Base-by-base conservation (phyloP, 2,113 vertebrate genomes). In the Rhinoptilus africanus region DNA sequence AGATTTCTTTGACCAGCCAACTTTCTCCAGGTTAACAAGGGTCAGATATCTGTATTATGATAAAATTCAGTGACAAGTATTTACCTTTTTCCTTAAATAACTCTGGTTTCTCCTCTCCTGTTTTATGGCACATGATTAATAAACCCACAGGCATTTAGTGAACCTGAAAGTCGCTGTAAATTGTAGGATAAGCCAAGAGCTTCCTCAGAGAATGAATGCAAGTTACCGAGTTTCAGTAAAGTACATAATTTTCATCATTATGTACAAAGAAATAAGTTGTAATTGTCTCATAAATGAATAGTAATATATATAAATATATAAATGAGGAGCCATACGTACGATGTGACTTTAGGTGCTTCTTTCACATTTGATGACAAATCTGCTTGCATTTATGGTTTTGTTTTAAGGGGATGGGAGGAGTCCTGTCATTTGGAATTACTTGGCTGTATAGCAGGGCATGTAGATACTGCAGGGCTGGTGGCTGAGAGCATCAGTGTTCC, bases 341-440 rank as follows among this genome's bases (percentile, higher is more conserved):
- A 9, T 14, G 3, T 54, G 28, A 45, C 34, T 57, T 39, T 6
- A 63, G 51, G 18, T 67, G 34, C 12, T 80, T 39, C 24, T 88
- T 76, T 60, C 27, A 69, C 14, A 10, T 1, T 1, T 8, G 35
- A 43, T 51, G 72, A 45, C 45, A 95, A 41, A 66, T 67, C 54
- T 47, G 32, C 64, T 81, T 39, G 35, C n/a, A 27, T 68, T 91
- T 77, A 20, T 14, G 26, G 41, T 48, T 84, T 59, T 10, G 0
- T 69, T 94, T 37, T 26, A 10, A 71, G 68, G 68, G 54, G 5
- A 3, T 76, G 45, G 63, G 85, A 84, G 56, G 73, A 81, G 32
- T 28, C 37, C 59, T 91, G 73, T 81, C 93, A 39, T 9, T 62
- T 77, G 84, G n/a, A 59, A 83, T 96, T 77, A 66, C 54, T 84